These are phyloP conservation scores for Melanostigma gelatinosum DNA, from an alignment of 2,113 vertebrate species.

Conservation along the genomic window DNA sequence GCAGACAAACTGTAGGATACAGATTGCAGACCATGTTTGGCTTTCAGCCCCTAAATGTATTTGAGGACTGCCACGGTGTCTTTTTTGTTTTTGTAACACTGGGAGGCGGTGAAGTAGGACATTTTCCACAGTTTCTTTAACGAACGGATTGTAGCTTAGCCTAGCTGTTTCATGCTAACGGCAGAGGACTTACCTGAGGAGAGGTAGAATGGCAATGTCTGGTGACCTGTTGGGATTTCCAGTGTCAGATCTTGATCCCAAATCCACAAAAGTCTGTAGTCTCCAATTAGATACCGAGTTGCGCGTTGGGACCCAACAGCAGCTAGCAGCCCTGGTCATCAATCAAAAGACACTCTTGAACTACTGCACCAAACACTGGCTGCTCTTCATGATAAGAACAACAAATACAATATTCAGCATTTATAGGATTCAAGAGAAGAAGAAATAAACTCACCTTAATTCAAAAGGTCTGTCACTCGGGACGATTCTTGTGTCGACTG, in stretches of 20 bases:
- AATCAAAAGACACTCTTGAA: constrained; percentile 1
- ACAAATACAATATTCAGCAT: not conserved
- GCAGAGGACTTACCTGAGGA: constrained; percentile 68
- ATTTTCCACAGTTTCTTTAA: too few species aligned
- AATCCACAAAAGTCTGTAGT: constrained; percentile 69
- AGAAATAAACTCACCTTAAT: constrained; percentile 45
- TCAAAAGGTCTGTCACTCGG: constrained; percentile 68
- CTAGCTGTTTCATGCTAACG: too few species aligned
- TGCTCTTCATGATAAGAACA: not conserved
- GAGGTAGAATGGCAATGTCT: constrained; percentile 64
- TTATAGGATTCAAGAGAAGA: not conserved
- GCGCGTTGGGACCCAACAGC: constrained; percentile 59
- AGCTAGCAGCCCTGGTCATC: constrained; percentile 38
- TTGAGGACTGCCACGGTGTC: too few species aligned
- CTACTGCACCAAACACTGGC: not conserved
- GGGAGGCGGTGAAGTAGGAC: too few species aligned
- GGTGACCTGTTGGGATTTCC: constrained; percentile 74
- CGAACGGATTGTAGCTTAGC: too few species aligned
- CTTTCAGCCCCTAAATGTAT: too few species aligned
- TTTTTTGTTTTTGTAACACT: too few species aligned
- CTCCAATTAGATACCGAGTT: not conserved
- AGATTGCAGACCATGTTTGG: too few species aligned
- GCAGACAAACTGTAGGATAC: too few species aligned
- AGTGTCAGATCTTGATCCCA: constrained; percentile 80
- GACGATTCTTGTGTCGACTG: constrained; percentile 40